Base-by-base conservation (phyloP, 2,113 vertebrate species). In the Coptodon rendalli region DNA sequence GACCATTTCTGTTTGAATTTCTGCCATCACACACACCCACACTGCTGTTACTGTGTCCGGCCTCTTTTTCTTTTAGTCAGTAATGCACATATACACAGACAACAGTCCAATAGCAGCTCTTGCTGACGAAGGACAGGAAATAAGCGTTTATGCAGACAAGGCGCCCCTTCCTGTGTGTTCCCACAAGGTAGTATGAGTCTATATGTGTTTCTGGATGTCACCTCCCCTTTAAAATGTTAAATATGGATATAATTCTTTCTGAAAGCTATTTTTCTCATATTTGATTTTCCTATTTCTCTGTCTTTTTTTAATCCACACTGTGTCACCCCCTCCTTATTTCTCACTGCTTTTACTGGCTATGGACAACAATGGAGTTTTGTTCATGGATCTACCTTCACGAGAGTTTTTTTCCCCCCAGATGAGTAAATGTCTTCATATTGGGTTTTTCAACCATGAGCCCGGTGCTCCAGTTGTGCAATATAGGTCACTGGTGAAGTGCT, bases 81-180 rank as follows among this genome's bases (percentile, higher is more conserved):
- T 83, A 48, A 66, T 36, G 68, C 50, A 78, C 27, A 56, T 19
- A 34, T 90, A 82, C 34, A 87, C 57, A 84, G 83, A 94, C 90
- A 94, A 92, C 90, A n/a, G 92, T 84, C 43, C 53, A 78, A 78
- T 11, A 50, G 63, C 43, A 88, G 87, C 87, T 86, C 87, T 78
- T 86, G 86, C 86, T 90, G 92, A 91, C 76, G 79, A 86, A 54
- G 87, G 82, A 95, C 96, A 97, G 97, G 97, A 97, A 97, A 96
- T 93, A 85, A 16, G 90, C 97, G 80, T 97, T 97, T 97, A 96
- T 96, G 90, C 95, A 95, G 95, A 96, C 90, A 91, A 95, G 96
- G 95, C 66, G 63, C 96, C 96, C 95, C 95, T 97, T 97, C 97
- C 96, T 96, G 91, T 93, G 8, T 27, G 17, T 86, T 94, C 7